Evolutionary conservation across 2,888 invertebrate species (phyloP), one percentile per base, ranked within the genome.

Genomic region (Dinocampus coccinellae): DNA sequence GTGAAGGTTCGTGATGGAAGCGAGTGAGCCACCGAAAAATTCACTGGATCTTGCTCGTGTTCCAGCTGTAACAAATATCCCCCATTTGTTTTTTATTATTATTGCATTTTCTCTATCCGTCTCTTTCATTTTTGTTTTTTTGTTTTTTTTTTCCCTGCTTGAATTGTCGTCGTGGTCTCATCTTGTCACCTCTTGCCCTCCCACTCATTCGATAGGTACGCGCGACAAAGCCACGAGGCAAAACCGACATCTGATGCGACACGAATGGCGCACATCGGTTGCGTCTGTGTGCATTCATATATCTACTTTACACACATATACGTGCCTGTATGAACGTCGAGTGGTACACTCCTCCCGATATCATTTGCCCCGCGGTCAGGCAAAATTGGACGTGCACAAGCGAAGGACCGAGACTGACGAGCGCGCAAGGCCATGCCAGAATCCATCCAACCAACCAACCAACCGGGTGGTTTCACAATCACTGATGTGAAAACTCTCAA

Each of bases 281-380:
- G n/a, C 9, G n/a, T 16, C 16, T 47, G 16, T 16, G 29, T 47
- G 63, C 7, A 63, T 26, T 39, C 3, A 11, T 57, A 29, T 39
- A 57, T 33, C 29, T n/a, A n/a, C n/a, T 34, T 39, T 39, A 47
- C 36, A 16, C 42, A 63, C 29, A n/a, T 57, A n/a, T n/a, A 47
- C n/a, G 58, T 58, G 2, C 55, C 26, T 55, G 55, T 55, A 11
- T 7, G 47, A 16, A 58, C 16, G 58, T 58, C 16, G 58, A 58
- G 58, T 58, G 34, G 58, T 58, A 58, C 33, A 16, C 16, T 47
- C 16, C 47, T 29, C 58, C 34, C 58, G 58, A 34, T 29, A 58
- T 58, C 58, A 58, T 58, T 58, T 58, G 58, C 58, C 58, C 58
- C 58, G 58, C 58, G 58, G 58, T 58, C 58, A 58, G 58, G 58